These are phyloP conservation scores for Pollachius pollachius DNA, from an alignment of 2,113 vertebrate genomes.

Conservation along the genomic window DNA sequence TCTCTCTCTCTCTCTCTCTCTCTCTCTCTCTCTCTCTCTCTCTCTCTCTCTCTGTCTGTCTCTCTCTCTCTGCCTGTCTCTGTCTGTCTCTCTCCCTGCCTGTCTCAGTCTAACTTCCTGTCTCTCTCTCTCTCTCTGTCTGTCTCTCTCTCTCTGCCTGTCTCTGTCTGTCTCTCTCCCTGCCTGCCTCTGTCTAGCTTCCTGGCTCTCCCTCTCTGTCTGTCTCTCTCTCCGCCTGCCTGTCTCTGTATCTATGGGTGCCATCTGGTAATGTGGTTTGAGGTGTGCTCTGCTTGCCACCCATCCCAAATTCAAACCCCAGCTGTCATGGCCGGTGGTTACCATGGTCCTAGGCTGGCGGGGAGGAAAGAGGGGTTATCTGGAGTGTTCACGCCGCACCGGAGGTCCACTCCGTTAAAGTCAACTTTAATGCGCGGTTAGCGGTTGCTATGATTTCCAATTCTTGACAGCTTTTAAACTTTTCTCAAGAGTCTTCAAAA, in stretches of 20 bases:
- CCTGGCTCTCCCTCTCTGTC: no score
- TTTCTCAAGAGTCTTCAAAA: no score
- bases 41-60: slow-evolving; percentile 16
- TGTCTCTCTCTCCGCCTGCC: no score
- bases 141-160: background rate
- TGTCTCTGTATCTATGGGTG: no score
- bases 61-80: background rate
- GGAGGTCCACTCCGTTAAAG: background rate
- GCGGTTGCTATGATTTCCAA: no score
- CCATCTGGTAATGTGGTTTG: slow-evolving; percentile 60
- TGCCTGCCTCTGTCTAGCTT: no score
- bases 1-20: slow-evolving; percentile 2
- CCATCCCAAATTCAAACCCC: slow-evolving; percentile 50
- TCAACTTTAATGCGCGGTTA: no score
- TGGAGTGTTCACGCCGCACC: slow-evolving; percentile 12
- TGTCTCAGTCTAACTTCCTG: background rate
- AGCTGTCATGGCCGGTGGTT: slow-evolving; percentile 42
- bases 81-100: background rate
- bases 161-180: background rate
- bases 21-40: background rate
- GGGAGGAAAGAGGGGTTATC: slow-evolving; percentile 39
- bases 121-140: background rate
- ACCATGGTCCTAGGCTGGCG: slow-evolving; percentile 29
- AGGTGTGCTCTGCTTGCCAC: slow-evolving; percentile 43
- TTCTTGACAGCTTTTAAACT: no score